These are phyloP conservation scores for Coelogynopora nodosa DNA, from an alignment of 2,888 invertebrate genomes.

Conservation along the genomic window DNA sequence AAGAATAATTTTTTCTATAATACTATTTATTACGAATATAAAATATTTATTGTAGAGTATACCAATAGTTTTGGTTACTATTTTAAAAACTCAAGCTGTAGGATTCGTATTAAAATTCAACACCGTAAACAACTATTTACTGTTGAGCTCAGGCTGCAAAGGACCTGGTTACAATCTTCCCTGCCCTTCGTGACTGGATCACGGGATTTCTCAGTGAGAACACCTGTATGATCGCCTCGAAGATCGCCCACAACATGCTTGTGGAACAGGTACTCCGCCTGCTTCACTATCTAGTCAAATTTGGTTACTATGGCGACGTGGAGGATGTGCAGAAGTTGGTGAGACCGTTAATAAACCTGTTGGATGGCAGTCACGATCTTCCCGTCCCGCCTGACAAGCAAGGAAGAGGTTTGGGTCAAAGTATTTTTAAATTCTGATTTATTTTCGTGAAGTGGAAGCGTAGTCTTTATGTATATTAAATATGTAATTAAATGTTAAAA, in stretches of 20 bases:
- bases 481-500: no score
- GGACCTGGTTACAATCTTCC: conserved; percentile 47
- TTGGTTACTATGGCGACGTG: conserved; percentile 49
- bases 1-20: no score
- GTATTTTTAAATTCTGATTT: no score
- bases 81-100: no score
- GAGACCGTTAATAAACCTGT: conserved; percentile 47
- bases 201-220: conserved; percentile 52
- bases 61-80: no score
- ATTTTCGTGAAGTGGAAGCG: no score
- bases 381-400: conserved; percentile 46
- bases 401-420: conserved; percentile 36
- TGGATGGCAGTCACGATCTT: conserved; percentile 49
- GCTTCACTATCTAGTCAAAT: conserved; percentile 41
- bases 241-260: conserved; percentile 58
- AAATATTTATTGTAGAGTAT: no score
- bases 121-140: no score
- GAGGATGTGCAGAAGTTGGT: conserved; percentile 46
- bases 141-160: conserved; percentile 50
- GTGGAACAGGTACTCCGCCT: conserved; percentile 47
- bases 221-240: conserved; percentile 57
- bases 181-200: conserved; percentile 43
- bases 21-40: no score
- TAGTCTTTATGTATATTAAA: no score
- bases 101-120: no score